Evolutionary conservation across 2,113 vertebrate genomes (phyloP).

Genomic region (Aphelocoma coerulescens): DNA sequence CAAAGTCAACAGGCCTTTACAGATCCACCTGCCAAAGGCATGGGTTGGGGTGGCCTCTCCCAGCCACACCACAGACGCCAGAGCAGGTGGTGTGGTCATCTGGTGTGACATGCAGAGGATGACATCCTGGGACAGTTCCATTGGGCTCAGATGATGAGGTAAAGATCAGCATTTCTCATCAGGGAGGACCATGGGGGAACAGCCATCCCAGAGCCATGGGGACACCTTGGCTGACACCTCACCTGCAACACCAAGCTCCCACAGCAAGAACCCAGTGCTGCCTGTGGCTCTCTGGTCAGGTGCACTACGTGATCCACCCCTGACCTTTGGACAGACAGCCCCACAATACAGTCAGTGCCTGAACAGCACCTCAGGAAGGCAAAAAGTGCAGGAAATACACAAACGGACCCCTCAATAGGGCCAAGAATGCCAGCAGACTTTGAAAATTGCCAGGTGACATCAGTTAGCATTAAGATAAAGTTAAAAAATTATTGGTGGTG

Average conservation of each 20-base stretch:
- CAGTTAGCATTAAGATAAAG: not conserved
- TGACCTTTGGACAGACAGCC: not conserved
- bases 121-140: not conserved
- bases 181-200: rapidly evolving
- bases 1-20: not conserved
- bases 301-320: rapidly evolving
- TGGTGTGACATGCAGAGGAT: not conserved
- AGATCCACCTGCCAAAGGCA: not conserved
- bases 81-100: rapidly evolving
- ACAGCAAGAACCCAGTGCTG: rapidly evolving
- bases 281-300: not conserved
- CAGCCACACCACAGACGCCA: not conserved
- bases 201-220: not conserved
- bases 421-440: not conserved
- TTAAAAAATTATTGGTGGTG: not conserved
- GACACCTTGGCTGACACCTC: not conserved
- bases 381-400: not conserved
- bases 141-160: not conserved
- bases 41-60: not conserved
- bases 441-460: not conserved
- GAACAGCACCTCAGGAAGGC: not conserved
- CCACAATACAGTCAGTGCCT: not conserved
- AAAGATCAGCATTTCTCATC: not conserved
- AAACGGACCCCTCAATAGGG: not conserved
- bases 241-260: rapidly evolving